Evolutionary conservation across 2,113 vertebrate species (phyloP).

Genomic region (Misgurnus mizolepis): DNA sequence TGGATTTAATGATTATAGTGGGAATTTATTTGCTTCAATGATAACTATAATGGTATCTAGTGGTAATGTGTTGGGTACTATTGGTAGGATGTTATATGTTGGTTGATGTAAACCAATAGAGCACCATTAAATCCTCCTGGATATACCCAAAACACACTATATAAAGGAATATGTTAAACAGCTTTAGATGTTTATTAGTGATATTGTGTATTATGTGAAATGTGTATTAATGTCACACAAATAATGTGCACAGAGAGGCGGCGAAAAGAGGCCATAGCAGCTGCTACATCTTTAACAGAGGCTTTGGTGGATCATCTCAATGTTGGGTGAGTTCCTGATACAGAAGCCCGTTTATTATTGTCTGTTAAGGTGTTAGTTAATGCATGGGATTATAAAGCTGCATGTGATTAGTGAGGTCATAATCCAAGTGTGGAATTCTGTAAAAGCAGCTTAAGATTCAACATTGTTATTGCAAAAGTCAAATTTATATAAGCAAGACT

Average conservation of each 20-base stretch:
- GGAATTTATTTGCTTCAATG: too few species aligned
- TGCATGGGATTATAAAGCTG: slow-evolving; percentile 22
- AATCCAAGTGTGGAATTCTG: slow-evolving; percentile 30
- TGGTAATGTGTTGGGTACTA: too few species aligned
- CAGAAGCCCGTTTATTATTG: neutral
- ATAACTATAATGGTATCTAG: too few species aligned
- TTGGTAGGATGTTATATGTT: too few species aligned
- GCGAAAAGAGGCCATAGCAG: slow-evolving; percentile 85
- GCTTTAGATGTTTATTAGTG: too few species aligned
- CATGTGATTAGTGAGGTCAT: slow-evolving; percentile 32
- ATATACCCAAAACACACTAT: too few species aligned
- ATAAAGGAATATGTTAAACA: too few species aligned
- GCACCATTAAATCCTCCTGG: too few species aligned
- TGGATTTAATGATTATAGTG: too few species aligned
- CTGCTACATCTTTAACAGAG: slow-evolving; percentile 89
- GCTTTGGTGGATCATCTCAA: slow-evolving; percentile 93
- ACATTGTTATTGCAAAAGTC: neutral
- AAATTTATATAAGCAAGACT: neutral
- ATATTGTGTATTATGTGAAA: too few species aligned
- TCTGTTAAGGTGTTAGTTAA: slow-evolving; percentile 34
- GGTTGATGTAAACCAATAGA: too few species aligned
- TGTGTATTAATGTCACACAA: too few species aligned
- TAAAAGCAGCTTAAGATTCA: slow-evolving; percentile 28
- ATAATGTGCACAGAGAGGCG: slow-evolving; percentile 77
- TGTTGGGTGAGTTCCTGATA: slow-evolving; percentile 79